These are phyloP conservation scores for Trichechus manatus DNA, from an alignment of 2,113 vertebrate species.

Conservation along the genomic window DNA sequence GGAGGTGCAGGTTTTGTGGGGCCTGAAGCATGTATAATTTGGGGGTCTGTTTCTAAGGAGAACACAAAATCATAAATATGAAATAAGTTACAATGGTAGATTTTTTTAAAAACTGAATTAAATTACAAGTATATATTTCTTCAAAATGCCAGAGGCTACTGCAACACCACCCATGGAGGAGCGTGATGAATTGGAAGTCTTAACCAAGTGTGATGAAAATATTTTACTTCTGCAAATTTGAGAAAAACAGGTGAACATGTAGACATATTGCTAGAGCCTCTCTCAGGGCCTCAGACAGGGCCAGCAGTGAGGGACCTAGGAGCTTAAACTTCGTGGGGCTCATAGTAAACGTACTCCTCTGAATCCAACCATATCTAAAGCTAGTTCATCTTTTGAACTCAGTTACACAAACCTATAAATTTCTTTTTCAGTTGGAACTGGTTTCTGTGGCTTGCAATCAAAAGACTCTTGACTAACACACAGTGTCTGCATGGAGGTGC, in stretches of 20 bases:
- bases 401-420: background rate
- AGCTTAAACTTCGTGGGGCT: background rate
- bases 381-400: slow-evolving; percentile 2
- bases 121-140: background rate
- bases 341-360: background rate
- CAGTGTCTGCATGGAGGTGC: background rate
- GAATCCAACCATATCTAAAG: background rate
- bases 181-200: background rate
- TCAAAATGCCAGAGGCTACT: background rate
- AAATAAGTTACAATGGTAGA: background rate
- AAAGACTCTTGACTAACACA: background rate
- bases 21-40: background rate
- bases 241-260: background rate
- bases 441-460: background rate
- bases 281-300: background rate
- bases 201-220: background rate
- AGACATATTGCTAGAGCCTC: background rate
- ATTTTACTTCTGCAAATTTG: background rate
- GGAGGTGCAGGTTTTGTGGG: background rate
- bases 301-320: background rate
- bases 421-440: background rate
- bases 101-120: background rate
- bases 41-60: background rate
- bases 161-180: background rate
- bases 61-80: background rate